Percentiles rank a stretch among this genome's conserved stretches.
These are phyloP conservation scores for Drosophila micromelanica DNA, from an alignment of 1,140 invertebrate genomes.

Conservation along the genomic window DNA sequence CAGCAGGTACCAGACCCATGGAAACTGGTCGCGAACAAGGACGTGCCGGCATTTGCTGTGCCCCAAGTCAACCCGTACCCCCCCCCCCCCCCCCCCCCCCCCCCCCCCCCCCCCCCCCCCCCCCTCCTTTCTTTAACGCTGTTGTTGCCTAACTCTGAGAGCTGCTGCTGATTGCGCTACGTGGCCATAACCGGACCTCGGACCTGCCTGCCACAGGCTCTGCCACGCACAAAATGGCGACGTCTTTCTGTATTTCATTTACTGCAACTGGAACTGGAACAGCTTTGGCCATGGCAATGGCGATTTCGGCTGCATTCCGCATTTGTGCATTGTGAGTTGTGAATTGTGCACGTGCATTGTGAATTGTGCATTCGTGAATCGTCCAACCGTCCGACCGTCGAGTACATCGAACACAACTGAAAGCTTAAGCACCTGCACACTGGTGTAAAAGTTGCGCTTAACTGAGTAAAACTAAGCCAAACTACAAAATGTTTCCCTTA, in stretches of 20 bases:
- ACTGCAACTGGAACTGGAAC: conserved; percentile 39
- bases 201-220: conserved; percentile 14
- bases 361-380: conserved; percentile 62
- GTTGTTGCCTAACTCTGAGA: conserved; percentile 1
- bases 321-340: conserved; percentile 37
- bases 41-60: conserved; percentile 21
- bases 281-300: conserved; percentile 11
- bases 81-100: too few relatives aligned
- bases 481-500: too few relatives aligned
- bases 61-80: background rate
- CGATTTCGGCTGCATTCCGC: conserved; percentile 43
- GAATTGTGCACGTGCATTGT: conserved; percentile 67
- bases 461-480: background rate
- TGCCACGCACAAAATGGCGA: conserved; percentile 66
- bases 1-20: conserved; percentile 18
- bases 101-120: too few relatives aligned
- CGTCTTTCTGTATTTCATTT: conserved; percentile 74
- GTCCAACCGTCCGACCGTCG: background rate
- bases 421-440: conserved; percentile 9
- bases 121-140: conserved; percentile 48
- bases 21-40: conserved; percentile 16
- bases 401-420: background rate
- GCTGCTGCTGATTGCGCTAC: conserved; percentile 62
- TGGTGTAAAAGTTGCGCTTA: background rate
- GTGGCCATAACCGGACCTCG: conserved; percentile 64